A percentile compares a stretch with the other conserved stretches of the same genome.
Conservation (phyloP, 1,140 invertebrate species). For the Tetramorium simillimum region DNA sequence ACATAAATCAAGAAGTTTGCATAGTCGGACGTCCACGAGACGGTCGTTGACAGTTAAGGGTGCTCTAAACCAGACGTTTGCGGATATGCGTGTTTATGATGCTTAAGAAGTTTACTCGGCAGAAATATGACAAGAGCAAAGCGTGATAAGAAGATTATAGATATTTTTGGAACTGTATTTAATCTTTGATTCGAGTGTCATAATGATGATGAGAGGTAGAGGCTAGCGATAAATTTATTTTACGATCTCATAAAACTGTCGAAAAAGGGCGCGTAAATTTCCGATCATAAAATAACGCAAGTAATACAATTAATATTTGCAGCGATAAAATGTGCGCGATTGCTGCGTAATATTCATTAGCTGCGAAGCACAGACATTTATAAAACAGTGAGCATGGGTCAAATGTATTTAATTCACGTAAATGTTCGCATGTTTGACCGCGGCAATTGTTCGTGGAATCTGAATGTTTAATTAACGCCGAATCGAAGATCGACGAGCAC, state of each 20-base stretch:
- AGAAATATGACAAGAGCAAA: not conserved
- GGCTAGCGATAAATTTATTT: not conserved
- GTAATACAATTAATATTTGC: not conserved
- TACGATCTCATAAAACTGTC: not conserved
- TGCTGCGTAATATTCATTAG: not conserved
- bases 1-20: constrained; percentile 48
- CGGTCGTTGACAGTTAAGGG: not conserved
- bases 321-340: not conserved
- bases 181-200: not conserved
- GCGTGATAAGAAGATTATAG: not conserved
- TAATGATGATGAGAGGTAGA: not conserved
- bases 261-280: not conserved
- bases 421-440: not conserved
- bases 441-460: not conserved
- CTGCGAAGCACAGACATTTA: not conserved
- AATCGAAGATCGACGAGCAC: constrained; percentile 22
- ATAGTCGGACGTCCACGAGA: not conserved
- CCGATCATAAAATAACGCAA: not conserved
- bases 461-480: constrained; percentile 9
- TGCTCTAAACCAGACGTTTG: not conserved
- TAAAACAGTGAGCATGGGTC: not conserved
- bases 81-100: not conserved
- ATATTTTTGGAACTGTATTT: not conserved
- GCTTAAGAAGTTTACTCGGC: not conserved
- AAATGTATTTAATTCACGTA: constrained; percentile 11